Evolutionary conservation across 2,888 invertebrate genomes (phyloP), one percentile per base, ranked within the genome.

Genomic region (Salticus scenicus): DNA sequence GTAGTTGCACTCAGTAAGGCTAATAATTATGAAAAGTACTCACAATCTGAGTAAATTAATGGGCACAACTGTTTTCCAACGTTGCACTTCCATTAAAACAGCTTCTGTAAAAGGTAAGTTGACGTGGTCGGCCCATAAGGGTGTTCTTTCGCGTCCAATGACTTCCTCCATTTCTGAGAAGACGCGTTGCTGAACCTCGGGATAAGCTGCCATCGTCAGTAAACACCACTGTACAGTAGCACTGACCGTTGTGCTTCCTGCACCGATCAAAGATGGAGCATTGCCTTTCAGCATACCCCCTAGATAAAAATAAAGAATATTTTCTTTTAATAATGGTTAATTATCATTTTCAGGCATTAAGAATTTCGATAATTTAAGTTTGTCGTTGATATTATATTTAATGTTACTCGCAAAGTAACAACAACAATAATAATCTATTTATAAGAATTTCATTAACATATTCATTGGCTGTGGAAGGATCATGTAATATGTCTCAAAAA

Each of bases 91-190:
- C 89, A 95, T 92, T 0, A 95, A 94, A 10, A 96, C 93, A 0
- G 95, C 95, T 90, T 95, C 95, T 84, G 95, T 93, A 90, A 95
- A 96, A 0, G 96, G 95, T 94, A 97, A 93, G 73, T 95, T 95
- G 90, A 91, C 88, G 90, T 93, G 92, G 89, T 95, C 94, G 24
- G 91, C 90, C 14, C 94, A 90, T 0, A 90, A 90, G 0, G 94
- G 94, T 79, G 66, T 78, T 28, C 94, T 91, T 20, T 92, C 91
- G 41, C 91, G 90, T 0, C 94, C 94, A 0, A 94, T 91, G 66
- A 94, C 92, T 20, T 91, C 90, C 88, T 94, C 93, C 67, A 95
- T 91, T 90, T 95, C 94, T 1, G 91, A 89, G 57, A 94, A 94
- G 14, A 94, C 90, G 82, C 92, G 92, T 47, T 90, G 91, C 89